Conservation (phyloP, 2,113 vertebrate species). For the Percina caprodes region DNA sequence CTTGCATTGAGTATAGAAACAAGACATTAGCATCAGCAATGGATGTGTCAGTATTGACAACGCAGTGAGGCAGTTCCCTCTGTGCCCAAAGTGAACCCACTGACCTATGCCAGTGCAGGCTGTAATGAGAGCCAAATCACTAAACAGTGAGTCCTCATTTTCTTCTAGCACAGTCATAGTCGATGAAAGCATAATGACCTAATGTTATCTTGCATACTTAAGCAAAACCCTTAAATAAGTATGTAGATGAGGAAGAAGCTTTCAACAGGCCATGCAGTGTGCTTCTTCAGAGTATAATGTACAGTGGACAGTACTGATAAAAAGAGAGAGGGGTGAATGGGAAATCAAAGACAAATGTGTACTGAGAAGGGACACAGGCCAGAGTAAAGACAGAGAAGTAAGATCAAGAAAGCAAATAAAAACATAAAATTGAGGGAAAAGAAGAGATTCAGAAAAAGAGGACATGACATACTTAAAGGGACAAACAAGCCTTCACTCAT, state of each 20-base stretch:
- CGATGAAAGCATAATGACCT: constrained; percentile 50
- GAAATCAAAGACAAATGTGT: neutral
- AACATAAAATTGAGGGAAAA: constrained; percentile 22
- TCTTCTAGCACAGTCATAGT: constrained; percentile 36
- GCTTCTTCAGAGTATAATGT: constrained; percentile 2
- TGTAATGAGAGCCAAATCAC: constrained; percentile 51
- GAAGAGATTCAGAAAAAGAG: constrained; percentile 45
- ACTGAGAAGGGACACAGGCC: neutral
- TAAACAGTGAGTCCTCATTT: constrained; percentile 47
- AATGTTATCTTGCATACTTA: constrained; percentile 37
- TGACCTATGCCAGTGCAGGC: constrained; percentile 58
- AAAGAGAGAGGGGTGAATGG: neutral
- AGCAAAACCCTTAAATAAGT: constrained; percentile 59
- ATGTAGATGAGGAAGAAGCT: constrained; percentile 32
- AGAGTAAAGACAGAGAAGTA: neutral
- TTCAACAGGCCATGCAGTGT: constrained; percentile 23
- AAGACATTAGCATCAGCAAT: constrained; percentile 39
- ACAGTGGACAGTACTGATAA: neutral
- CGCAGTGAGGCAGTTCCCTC: constrained; percentile 44
- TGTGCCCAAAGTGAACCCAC: constrained; percentile 54
- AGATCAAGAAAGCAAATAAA: constrained; percentile 28
- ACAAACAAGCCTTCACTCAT: constrained; percentile 72
- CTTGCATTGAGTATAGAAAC: constrained; percentile 20
- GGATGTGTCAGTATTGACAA: constrained; percentile 45
- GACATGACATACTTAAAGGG: constrained; percentile 66